These are phyloP conservation scores for Apodemia duryi DNA, from an alignment of 2,888 invertebrate species.

Conservation along the genomic window DNA sequence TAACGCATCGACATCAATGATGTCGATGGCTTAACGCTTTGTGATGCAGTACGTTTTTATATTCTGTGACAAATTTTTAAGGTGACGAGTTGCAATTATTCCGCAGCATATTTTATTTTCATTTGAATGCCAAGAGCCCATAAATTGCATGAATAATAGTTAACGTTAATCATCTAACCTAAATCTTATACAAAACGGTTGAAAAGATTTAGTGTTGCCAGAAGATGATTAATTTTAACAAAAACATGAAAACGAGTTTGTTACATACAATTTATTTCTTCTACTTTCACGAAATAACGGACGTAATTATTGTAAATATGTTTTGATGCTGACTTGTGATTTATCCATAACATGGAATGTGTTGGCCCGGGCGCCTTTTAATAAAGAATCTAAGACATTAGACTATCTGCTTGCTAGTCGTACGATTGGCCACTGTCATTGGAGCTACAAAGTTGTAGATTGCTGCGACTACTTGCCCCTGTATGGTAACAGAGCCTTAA, in stretches of 20 bases:
- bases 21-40: not conserved
- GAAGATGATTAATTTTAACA: slow-evolving; percentile 2
- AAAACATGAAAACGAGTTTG: not conserved
- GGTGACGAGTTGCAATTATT: not conserved
- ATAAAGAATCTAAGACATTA: too few species aligned
- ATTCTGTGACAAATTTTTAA: not conserved
- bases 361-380: too few species aligned
- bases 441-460: too few species aligned
- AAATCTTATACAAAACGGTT: slow-evolving; percentile 5
- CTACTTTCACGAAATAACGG: not conserved
- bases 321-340: not conserved
- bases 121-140: not conserved
- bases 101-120: not conserved
- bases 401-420: too few species aligned
- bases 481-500: too few species aligned
- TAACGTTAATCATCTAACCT: slow-evolving; percentile 11
- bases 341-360: not conserved
- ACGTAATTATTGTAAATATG: not conserved
- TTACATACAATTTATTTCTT: not conserved
- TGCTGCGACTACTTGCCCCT: too few species aligned
- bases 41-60: not conserved
- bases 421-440: too few species aligned
- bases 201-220: slow-evolving; percentile 2
- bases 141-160: slow-evolving; percentile 10
- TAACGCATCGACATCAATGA: not conserved